These are phyloP conservation scores for Asarcornis scutulata DNA, from an alignment of 2,113 vertebrate genomes.

Conservation along the genomic window DNA sequence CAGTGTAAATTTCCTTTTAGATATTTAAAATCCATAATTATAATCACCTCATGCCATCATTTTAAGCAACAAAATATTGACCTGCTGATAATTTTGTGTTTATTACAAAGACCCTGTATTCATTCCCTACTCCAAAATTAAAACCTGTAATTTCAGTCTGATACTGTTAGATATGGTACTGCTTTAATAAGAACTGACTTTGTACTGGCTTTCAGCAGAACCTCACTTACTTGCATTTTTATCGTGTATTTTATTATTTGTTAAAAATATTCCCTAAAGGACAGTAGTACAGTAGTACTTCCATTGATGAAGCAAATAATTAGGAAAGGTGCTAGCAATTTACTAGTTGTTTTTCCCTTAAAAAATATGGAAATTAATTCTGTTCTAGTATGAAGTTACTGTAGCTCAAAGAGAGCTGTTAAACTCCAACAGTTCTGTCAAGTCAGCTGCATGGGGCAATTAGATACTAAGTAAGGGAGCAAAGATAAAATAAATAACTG, in stretches of 20 bases:
- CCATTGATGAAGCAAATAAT: slow-evolving; percentile 59
- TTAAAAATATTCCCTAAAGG: slow-evolving; percentile 38
- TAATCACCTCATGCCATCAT: neutral
- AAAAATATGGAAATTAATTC: neutral
- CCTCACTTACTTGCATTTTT: neutral
- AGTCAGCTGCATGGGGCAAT: neutral
- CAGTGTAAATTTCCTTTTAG: neutral
- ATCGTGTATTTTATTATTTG: slow-evolving; percentile 27
- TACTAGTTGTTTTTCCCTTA: neutral
- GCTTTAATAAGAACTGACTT: slow-evolving; percentile 23
- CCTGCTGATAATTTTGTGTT: neutral
- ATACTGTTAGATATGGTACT: neutral
- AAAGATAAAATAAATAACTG: neutral
- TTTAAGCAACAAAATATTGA: neutral
- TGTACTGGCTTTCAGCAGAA: slow-evolving; percentile 8
- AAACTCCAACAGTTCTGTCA: neutral
- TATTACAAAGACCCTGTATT: neutral
- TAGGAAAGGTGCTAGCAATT: neutral
- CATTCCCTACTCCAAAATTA: slow-evolving; percentile 32
- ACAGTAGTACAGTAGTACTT: neutral
- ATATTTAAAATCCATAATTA: neutral
- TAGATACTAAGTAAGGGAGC: neutral
- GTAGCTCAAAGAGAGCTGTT: neutral
- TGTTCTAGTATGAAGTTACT: neutral
- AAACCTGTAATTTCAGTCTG: neutral